Conservation (phyloP, 2,113 vertebrate species). For the Eleginops maclovinus region DNA sequence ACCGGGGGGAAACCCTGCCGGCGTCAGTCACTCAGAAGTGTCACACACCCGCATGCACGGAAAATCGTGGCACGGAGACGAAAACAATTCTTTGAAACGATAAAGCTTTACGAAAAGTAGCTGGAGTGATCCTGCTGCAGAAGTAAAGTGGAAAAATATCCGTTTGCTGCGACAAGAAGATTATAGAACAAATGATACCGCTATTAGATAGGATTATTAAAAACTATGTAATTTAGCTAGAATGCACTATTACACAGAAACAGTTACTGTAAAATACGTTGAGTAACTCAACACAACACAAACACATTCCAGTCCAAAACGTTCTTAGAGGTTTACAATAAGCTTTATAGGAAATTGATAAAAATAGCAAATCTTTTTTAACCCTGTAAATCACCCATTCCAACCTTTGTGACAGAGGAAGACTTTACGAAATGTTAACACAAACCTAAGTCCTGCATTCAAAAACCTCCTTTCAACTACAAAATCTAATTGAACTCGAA, state of each 20-base stretch:
- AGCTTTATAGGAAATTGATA: too few relatives aligned
- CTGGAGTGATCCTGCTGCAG: conserved; percentile 12
- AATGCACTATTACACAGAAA: not conserved
- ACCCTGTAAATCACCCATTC: not conserved
- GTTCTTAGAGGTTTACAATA: not conserved
- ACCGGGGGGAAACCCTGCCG: conserved; percentile 74
- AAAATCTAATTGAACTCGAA: not conserved
- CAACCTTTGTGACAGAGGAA: not conserved
- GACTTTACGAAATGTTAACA: not conserved
- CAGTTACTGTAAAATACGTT: not conserved
- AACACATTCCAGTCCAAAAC: too few relatives aligned
- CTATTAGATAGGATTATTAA: conserved; percentile 11
- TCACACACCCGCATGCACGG: conserved; percentile 62
- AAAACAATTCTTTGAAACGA: conserved; percentile 79
- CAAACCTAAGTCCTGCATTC: not conserved
- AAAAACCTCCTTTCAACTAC: not conserved
- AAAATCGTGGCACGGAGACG: conserved; percentile 57
- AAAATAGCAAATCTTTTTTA: not conserved
- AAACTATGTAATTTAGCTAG: not conserved
- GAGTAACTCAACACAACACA: not conserved
- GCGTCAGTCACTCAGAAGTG: conserved; percentile 42
- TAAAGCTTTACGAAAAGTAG: conserved; percentile 52
- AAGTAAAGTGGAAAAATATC: not conserved
- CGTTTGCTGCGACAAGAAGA: conserved; percentile 21
- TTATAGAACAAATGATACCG: not conserved